These are phyloP conservation scores for Odontothrips loti DNA, from an alignment of 2,888 invertebrate species.

Conservation along the genomic window DNA sequence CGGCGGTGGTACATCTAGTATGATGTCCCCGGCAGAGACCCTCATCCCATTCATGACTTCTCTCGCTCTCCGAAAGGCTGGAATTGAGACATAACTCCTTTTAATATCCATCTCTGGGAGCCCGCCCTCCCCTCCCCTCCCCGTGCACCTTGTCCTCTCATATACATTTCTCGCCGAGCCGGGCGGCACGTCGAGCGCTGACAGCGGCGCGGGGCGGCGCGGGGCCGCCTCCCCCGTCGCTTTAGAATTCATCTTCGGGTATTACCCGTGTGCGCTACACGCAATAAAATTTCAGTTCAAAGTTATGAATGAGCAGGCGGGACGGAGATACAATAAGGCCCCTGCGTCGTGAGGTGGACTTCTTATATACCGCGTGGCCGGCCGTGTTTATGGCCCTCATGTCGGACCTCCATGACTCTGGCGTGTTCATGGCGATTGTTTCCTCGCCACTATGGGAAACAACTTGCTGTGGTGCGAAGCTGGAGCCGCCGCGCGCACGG, in stretches of 20 bases:
- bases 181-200: neutral
- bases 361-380: neutral
- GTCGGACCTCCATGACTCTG: too few species aligned
- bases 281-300: conserved; percentile 14
- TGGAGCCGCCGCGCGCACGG: too few species aligned
- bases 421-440: too few species aligned
- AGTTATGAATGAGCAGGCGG: conserved; percentile 17
- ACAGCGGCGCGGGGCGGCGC: neutral
- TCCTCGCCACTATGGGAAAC: too few species aligned
- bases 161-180: conserved; percentile 1
- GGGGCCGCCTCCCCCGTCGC: conserved; percentile 7
- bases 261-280: conserved; percentile 6
- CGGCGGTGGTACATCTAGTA: neutral
- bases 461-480: too few species aligned
- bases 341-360: too few species aligned
- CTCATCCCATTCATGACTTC: neutral
- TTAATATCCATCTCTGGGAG: conserved; percentile 3
- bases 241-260: conserved; percentile 18
- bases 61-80: neutral
- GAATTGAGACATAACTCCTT: conserved; percentile 25
- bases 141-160: neutral
- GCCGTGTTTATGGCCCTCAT: neutral
- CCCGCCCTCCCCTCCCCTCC: neutral
- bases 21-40: conserved; percentile 7
- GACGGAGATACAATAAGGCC: neutral